Conservation (phyloP, 2,888 invertebrate species). For the Cenopis cana region DNA sequence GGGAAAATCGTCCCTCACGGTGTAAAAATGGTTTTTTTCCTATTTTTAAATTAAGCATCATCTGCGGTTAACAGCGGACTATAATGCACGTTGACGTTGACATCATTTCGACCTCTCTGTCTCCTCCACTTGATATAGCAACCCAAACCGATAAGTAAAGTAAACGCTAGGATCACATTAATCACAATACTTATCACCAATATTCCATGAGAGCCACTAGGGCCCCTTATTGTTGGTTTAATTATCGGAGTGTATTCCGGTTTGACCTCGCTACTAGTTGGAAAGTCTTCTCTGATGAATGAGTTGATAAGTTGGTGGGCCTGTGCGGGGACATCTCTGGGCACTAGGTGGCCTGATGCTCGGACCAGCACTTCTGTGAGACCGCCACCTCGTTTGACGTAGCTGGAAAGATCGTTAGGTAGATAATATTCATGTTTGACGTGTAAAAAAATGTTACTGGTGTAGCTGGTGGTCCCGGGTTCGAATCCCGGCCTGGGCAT, state of each 20-base stretch:
- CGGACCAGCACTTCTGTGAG: slow-evolving; percentile 84
- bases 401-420: slow-evolving; percentile 67
- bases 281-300: slow-evolving; percentile 61
- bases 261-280: slow-evolving; percentile 48
- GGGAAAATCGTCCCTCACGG: too few species aligned
- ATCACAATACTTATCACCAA: slow-evolving; percentile 64
- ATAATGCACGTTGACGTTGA: slow-evolving; percentile 58
- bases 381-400: slow-evolving; percentile 81
- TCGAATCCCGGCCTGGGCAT: too few species aligned
- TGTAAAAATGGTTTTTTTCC: too few species aligned
- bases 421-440: not conserved
- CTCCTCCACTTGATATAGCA: slow-evolving; percentile 60
- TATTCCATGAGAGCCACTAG: slow-evolving; percentile 49
- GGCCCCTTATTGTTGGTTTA: slow-evolving; percentile 37
- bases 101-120: slow-evolving; percentile 58
- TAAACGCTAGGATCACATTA: slow-evolving; percentile 61
- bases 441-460: too few species aligned
- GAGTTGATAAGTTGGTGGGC: slow-evolving; percentile 62
- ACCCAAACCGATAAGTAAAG: slow-evolving; percentile 55
- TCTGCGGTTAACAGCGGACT: slow-evolving; percentile 47
- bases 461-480: too few species aligned
- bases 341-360: slow-evolving; percentile 87
- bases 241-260: not conserved
- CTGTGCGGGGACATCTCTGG: slow-evolving; percentile 84
- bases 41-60: not conserved